phyloP scores from a whole-genome alignment of 2,113 vertebrate genomes.

The Zootoca vivipara region DNA sequence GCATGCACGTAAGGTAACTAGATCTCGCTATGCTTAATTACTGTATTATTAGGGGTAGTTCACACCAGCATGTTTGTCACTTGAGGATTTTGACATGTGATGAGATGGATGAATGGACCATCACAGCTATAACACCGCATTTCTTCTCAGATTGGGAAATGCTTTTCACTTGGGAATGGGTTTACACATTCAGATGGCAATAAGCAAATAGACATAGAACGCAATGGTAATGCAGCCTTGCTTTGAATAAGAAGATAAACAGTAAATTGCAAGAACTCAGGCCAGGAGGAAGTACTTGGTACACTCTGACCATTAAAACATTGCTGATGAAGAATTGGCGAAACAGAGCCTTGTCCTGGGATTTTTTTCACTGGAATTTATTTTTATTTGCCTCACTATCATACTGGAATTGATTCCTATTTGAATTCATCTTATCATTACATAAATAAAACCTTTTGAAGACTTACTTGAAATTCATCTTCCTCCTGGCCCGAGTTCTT shows the following conservation, averaged over 20 bases:
- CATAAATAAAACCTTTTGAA: too few species aligned
- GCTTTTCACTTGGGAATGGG: background rate
- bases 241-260: background rate
- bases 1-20: background rate
- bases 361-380: too few species aligned
- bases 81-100: background rate
- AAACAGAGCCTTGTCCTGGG: too few species aligned
- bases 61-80: background rate
- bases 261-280: too few species aligned
- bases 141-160: background rate
- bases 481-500: too few species aligned
- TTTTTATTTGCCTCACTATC: too few species aligned
- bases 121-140: background rate
- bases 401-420: too few species aligned
- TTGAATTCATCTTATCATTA: too few species aligned
- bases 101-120: background rate
- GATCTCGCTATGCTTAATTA: background rate
- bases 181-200: background rate
- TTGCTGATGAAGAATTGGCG: too few species aligned
- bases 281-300: too few species aligned
- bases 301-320: too few species aligned
- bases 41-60: background rate
- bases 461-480: too few species aligned
- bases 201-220: background rate
- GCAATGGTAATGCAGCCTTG: background rate